phyloP scores from a whole-genome alignment of 2,113 vertebrate genomes.

The Coturnix japonica region DNA sequence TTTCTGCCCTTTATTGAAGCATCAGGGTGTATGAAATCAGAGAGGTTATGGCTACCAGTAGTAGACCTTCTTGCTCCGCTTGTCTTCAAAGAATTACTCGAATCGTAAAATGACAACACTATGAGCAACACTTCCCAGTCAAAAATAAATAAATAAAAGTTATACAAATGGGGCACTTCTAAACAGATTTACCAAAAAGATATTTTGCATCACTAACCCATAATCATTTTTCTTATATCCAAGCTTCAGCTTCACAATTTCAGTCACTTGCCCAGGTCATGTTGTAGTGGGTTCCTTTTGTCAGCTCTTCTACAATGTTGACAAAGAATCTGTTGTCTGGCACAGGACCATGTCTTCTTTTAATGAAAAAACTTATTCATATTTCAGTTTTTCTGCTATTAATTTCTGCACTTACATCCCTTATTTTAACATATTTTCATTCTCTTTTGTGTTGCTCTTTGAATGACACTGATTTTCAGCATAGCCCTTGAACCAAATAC shows the following conservation, averaged over 20 bases:
- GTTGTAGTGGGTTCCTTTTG: not conserved
- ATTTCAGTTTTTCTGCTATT: not conserved
- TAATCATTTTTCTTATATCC: not conserved
- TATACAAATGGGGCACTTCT: not conserved
- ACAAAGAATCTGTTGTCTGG: not conserved
- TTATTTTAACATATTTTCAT: not conserved
- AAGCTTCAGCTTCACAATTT: not conserved
- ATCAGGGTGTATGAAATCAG: not conserved
- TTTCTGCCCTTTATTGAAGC: not conserved
- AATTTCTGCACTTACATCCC: not conserved
- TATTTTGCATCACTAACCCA: not conserved
- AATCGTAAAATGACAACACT: not conserved
- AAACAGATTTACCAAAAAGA: not conserved
- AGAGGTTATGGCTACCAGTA: not conserved
- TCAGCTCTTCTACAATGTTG: not conserved
- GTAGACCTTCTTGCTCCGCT: not conserved
- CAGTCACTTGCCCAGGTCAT: not conserved
- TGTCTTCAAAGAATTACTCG: not conserved
- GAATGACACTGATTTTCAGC: not conserved
- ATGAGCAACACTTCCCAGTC: not conserved
- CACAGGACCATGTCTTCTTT: not conserved
- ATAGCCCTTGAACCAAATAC: not conserved
- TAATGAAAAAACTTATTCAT: not conserved
- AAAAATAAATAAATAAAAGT: not conserved
- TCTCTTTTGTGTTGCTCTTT: not conserved